These are phyloP conservation scores for Tinea trinotella DNA, from an alignment of 2,888 invertebrate genomes.

Conservation along the genomic window DNA sequence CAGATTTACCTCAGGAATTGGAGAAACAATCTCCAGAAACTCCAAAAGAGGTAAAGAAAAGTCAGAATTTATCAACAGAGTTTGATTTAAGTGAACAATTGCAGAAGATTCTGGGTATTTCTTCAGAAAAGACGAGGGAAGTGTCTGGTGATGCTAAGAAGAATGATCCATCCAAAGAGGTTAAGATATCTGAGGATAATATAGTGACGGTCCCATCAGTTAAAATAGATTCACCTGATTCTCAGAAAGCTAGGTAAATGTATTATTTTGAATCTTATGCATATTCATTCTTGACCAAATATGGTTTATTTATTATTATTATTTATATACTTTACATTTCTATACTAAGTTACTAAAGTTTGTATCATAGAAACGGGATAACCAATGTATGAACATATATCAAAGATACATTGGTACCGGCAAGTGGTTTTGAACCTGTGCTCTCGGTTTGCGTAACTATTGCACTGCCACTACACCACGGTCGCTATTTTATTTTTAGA, in stretches of 20 bases:
- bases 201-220: conserved; percentile 49
- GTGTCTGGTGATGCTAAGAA: conserved; percentile 42
- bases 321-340: too few species aligned
- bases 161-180: conserved; percentile 48
- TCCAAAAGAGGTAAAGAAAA: conserved; percentile 61
- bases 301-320: too few species aligned
- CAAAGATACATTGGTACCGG: too few species aligned
- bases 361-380: too few species aligned
- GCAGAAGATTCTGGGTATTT: conserved; percentile 64
- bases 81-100: conserved; percentile 65
- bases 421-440: too few species aligned
- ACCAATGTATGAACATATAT: too few species aligned
- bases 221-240: conserved; percentile 65
- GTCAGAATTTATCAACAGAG: conserved; percentile 64
- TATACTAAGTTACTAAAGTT: too few species aligned
- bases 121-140: conserved; percentile 59
- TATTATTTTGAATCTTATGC: too few species aligned
- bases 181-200: conserved; percentile 53
- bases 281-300: too few species aligned
- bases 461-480: too few species aligned
- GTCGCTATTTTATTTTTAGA: too few species aligned
- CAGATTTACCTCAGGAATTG: conserved; percentile 39
- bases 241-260: conserved; percentile 48
- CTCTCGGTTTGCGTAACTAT: too few species aligned
- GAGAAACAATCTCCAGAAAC: conserved; percentile 61